Percentiles rank a stretch among this genome's conserved stretches.
Evolutionary conservation across 1,140 invertebrate genomes (phyloP).

Genomic region (Megalopta genalis): DNA sequence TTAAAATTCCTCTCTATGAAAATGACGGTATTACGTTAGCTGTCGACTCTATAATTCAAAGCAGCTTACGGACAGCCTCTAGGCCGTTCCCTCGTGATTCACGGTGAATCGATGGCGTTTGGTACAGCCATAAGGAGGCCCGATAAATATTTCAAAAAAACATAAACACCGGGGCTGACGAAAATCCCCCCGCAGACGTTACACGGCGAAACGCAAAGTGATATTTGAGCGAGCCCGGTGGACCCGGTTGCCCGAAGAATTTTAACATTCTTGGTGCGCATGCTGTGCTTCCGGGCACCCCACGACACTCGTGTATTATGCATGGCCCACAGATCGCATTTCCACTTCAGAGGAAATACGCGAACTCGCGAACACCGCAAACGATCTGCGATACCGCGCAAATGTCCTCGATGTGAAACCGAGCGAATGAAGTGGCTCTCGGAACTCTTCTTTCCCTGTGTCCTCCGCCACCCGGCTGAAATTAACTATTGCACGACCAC

Average conservation of each 20-base stretch:
- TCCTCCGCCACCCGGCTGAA: background rate
- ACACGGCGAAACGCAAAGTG: conserved; percentile 43
- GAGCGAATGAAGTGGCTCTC: conserved; percentile 29
- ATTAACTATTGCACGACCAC: background rate
- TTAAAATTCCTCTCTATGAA: background rate
- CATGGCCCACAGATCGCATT: conserved; percentile 44
- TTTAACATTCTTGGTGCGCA: conserved; percentile 53
- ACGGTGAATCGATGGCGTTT: conserved; percentile 24
- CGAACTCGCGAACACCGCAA: conserved; percentile 3
- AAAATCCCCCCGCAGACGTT: conserved; percentile 42
- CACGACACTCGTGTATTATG: conserved; percentile 56
- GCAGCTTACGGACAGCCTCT: background rate
- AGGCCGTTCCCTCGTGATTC: conserved; percentile 19
- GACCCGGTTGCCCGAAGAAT: conserved; percentile 40
- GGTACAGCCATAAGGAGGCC: conserved; percentile 1
- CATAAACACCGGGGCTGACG: conserved; percentile 49
- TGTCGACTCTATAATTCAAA: conserved; percentile 15
- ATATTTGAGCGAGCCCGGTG: conserved; percentile 56
- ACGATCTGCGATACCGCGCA: background rate
- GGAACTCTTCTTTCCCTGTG: background rate
- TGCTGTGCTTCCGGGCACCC: conserved; percentile 24
- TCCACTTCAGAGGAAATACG: conserved; percentile 22
- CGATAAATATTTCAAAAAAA: conserved; percentile 60
- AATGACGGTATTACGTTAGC: conserved; percentile 13
- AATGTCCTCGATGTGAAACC: conserved; percentile 18